phyloP scores from a whole-genome alignment of 2,888 invertebrate species.

The Acanthosepion lycidas region DNA sequence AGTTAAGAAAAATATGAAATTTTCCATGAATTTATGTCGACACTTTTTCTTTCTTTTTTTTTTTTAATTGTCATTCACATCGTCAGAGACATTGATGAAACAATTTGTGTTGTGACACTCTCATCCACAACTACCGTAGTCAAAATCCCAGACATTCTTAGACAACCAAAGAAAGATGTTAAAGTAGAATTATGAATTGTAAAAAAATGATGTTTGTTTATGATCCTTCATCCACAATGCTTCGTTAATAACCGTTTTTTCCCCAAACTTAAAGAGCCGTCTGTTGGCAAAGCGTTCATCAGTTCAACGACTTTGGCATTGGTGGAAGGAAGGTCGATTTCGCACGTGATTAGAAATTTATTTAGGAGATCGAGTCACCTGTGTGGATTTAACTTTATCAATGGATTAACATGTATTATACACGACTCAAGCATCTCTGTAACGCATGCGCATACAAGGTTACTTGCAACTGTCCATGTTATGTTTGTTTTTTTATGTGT shows the following conservation, averaged over 20 bases:
- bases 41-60: too few relatives aligned
- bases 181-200: too few relatives aligned
- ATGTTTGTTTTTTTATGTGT: not conserved
- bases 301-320: not conserved
- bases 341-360: not conserved
- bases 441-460: not conserved
- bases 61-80: not conserved
- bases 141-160: slow-evolving; percentile 12
- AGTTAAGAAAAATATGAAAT: not conserved
- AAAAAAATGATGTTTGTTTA: not conserved
- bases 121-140: not conserved
- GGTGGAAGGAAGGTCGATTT: not conserved
- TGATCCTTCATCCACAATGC: not conserved
- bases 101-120: not conserved
- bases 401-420: not conserved
- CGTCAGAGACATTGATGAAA: not conserved
- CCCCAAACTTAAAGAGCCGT: not conserved
- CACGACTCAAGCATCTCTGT: not conserved
- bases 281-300: not conserved
- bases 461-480: not conserved
- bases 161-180: not conserved
- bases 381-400: not conserved
- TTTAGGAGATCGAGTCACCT: not conserved
- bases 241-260: not conserved
- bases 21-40: not conserved